Base-by-base conservation (phyloP, 92 coral and sea anemone species). In the Pocillopora grandis region DNA sequence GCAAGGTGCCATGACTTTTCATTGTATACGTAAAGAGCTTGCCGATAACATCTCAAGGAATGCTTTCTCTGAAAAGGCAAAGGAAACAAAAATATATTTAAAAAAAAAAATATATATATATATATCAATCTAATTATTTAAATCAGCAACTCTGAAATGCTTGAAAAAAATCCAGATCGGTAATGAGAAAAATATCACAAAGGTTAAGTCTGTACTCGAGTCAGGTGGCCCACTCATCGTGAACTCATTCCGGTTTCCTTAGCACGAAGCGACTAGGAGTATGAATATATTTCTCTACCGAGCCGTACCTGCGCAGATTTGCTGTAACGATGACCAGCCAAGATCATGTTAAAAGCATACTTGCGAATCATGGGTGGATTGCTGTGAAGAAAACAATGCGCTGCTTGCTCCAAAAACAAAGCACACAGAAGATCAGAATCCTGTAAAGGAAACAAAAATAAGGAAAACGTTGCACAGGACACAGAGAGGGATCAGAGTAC, bases 391-490 rank as follows among this genome's bases (percentile, higher is more conserved):
- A 96, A 96, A 71, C 98, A 96, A 66, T 96, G 98, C 6, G 96
- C 98, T 2, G 98, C 94, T 87, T 96, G 98, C 80, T 96, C 98
- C 87, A 96, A 87, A 49, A 96, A 85, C 78, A 94, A 75, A 13
- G 98, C 98, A 78, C 98, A 94, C n/a, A 96, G 93, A 68, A 96
- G 85, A 78, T 96, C 98, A 13, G 98, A 92, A n/a, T 96, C 98
- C 98, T 96, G 58, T 17, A 64, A 59, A 80, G 42, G 88, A 58
- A 57, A 21, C n/a, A 80, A 66, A 37, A 20, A 37, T n/a, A 52
- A 66, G n/a, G 13, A 15, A 76, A 70, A 61, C 73, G 31, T 66
- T 66, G 1, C n/a, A 31, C 1, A 16, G 72, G 9, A 4, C 12
- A 42, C 52, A 42, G 52, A 7, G 4, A 42, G 52, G 52, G 52